Evolutionary conservation across 2,113 vertebrate genomes (phyloP).

Genomic region (Corydoras maculifer): DNA sequence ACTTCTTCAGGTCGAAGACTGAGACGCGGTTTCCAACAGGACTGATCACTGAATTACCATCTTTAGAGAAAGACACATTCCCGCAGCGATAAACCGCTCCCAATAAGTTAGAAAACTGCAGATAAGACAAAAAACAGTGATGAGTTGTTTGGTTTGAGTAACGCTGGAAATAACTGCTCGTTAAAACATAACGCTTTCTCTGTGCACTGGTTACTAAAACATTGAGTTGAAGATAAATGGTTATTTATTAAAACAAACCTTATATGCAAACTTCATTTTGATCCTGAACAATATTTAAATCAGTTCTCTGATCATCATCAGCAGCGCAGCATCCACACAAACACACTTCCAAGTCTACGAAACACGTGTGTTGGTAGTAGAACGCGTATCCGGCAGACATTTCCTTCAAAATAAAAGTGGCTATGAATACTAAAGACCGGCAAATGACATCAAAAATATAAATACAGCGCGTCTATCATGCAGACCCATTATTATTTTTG

Average conservation of each 20-base stretch:
- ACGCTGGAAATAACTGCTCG: not conserved
- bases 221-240: not conserved
- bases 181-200: not conserved
- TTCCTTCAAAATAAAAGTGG: not conserved
- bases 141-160: too few species aligned
- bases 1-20: conserved; percentile 90
- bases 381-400: not conserved
- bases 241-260: conserved; percentile 49
- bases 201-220: not conserved
- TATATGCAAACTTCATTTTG: conserved; percentile 70
- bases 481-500: too few species aligned
- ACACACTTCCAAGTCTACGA: not conserved
- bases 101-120: conserved; percentile 86
- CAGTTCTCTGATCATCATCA: not conserved
- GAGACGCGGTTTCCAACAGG: conserved; percentile 90
- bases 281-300: not conserved
- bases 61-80: conserved; percentile 80
- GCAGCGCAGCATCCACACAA: not conserved
- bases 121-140: not conserved
- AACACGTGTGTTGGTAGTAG: conserved; percentile 6
- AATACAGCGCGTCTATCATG: too few species aligned
- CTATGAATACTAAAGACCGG: too few species aligned
- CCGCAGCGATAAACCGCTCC: conserved; percentile 89
- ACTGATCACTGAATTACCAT: conserved; percentile 83
- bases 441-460: not conserved